phyloP scores from a whole-genome alignment of 2,113 vertebrate genomes.

The Chiloscyllium plagiosum region DNA sequence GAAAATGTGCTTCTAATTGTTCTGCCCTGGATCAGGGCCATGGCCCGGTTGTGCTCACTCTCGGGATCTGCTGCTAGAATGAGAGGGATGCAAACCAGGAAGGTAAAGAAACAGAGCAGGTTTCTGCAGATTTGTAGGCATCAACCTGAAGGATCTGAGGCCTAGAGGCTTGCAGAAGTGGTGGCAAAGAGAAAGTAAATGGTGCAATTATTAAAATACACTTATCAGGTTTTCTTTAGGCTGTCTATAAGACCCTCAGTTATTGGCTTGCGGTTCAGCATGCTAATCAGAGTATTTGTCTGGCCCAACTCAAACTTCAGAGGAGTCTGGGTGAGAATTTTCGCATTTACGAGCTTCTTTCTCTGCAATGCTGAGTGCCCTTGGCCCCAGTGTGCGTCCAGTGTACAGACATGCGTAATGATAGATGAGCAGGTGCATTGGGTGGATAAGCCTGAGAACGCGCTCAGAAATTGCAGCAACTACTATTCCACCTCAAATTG shows the following conservation, averaged over 20 bases:
- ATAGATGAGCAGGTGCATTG: background rate
- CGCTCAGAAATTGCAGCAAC: background rate
- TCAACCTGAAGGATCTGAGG: background rate
- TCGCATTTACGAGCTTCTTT: background rate
- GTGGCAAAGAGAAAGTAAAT: background rate
- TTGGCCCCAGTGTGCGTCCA: background rate
- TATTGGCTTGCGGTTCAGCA: background rate
- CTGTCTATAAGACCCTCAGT: background rate
- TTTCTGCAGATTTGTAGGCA: background rate
- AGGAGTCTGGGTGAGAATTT: background rate
- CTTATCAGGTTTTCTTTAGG: background rate
- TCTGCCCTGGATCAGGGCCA: background rate
- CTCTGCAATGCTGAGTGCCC: background rate
- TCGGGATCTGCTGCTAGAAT: background rate
- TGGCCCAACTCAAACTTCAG: background rate
- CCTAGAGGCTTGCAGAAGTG: background rate
- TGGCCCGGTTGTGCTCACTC: background rate
- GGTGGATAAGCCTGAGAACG: background rate
- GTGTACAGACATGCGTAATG: background rate
- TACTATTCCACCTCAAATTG: background rate
- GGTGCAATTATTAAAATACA: background rate
- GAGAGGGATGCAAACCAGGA: background rate
- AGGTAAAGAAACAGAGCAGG: background rate
- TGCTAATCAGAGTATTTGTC: background rate
- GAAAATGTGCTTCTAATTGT: background rate